Percentiles rank a stretch among this genome's conserved stretches.
These are phyloP conservation scores for Acleris literana DNA, from an alignment of 2,888 invertebrate genomes.

Conservation along the genomic window DNA sequence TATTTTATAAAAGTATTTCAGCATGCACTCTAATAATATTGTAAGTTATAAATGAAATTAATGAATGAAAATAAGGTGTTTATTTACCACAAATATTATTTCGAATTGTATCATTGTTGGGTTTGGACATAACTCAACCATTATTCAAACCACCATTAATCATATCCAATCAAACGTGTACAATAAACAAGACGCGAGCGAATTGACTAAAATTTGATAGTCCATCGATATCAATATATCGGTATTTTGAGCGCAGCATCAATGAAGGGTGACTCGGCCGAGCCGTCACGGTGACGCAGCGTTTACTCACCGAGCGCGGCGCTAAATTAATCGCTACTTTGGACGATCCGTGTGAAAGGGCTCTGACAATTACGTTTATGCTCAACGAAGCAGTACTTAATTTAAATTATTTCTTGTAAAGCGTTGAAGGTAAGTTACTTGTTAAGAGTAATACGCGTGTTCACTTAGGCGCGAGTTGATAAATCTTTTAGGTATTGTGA, in stretches of 20 bases:
- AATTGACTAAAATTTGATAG: constrained; percentile 35
- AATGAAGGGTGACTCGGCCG: constrained; percentile 60
- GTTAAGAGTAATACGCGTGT: constrained; percentile 32
- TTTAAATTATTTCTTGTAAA: constrained; percentile 62
- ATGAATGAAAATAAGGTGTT: too few relatives aligned
- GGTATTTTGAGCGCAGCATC: constrained; percentile 61
- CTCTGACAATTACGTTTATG: constrained; percentile 60
- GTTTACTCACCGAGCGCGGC: constrained; percentile 48
- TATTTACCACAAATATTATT: too few relatives aligned
- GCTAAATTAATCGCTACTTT: constrained; percentile 67
- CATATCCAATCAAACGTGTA: constrained; percentile 22
- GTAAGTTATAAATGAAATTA: too few relatives aligned
- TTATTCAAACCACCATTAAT: constrained; percentile 22
- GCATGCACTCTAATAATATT: too few relatives aligned
- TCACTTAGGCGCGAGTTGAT: constrained; percentile 21
- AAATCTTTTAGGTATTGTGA: constrained; percentile 15
- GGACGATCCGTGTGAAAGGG: constrained; percentile 49
- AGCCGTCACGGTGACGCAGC: constrained; percentile 64
- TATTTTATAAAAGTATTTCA: too few relatives aligned
- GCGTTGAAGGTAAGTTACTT: constrained; percentile 47
- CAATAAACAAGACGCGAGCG: constrained; percentile 30
- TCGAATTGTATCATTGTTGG: too few relatives aligned
- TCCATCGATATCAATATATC: constrained; percentile 65
- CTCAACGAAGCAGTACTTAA: constrained; percentile 61
- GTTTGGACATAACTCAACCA: background rate